These are phyloP conservation scores for Pluvianellus socialis DNA, from an alignment of 2,113 vertebrate species.

Conservation along the genomic window DNA sequence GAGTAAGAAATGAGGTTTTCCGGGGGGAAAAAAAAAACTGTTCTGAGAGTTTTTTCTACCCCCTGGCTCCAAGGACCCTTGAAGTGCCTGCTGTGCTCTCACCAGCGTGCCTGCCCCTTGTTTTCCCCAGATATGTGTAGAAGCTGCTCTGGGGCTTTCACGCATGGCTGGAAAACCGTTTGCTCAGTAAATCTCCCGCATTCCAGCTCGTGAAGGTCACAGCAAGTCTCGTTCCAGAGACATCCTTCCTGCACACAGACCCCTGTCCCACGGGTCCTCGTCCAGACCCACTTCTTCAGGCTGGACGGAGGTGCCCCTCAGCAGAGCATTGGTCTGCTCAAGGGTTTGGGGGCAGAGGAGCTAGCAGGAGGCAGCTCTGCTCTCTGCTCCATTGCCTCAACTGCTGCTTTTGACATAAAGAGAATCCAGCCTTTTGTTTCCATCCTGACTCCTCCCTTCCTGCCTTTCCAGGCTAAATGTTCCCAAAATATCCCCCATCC, in stretches of 20 bases:
- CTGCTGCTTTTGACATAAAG: background rate
- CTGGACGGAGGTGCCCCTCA: background rate
- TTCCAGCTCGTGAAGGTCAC: background rate
- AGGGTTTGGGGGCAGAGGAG: background rate
- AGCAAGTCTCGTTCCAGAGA: background rate
- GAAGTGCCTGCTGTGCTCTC: background rate
- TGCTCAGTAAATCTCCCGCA: background rate
- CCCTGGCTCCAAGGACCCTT: background rate
- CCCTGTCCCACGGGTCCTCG: background rate
- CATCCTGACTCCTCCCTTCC: background rate
- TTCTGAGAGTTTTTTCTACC: background rate
- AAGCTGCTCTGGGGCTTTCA: background rate
- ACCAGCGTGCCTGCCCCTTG: background rate
- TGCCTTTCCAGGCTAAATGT: background rate
- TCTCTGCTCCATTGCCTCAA: fast-evolving
- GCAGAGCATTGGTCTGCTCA: background rate
- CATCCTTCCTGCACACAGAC: background rate
- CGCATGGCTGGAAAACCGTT: background rate
- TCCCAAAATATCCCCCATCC: background rate
- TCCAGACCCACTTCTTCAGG: background rate
- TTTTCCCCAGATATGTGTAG: background rate
- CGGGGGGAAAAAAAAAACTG: background rate
- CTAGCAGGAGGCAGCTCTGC: fast-evolving
- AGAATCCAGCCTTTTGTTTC: background rate
- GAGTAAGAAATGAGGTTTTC: background rate